Conservation (phyloP, 1,140 invertebrate species). For the Idris sp. region DNA sequence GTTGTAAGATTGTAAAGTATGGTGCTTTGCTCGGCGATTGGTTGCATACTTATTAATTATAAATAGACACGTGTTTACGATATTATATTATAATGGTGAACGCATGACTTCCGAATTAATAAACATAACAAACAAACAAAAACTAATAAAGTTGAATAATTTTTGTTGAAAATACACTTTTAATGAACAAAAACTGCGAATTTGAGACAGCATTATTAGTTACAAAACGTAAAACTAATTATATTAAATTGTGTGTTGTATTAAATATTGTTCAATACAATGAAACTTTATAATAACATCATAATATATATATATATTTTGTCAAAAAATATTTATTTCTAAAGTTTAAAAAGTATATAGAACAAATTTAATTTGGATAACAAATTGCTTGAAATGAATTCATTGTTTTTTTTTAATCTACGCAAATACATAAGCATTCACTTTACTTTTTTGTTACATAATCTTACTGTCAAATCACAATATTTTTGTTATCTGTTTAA, state of each 20-base stretch:
- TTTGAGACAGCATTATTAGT: conserved; percentile 19
- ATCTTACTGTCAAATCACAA: no score
- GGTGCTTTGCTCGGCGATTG: conserved; percentile 15
- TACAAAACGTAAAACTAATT: conserved; percentile 22
- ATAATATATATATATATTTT: no score
- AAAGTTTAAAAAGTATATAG: conserved; percentile 26
- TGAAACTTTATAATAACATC: no score
- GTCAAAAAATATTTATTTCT: conserved; percentile 28
- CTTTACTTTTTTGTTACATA: no score
- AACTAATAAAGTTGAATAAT: no score
- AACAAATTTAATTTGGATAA: neutral
- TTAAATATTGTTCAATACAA: conserved; percentile 33
- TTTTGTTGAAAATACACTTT: conserved; percentile 2
- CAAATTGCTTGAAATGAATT: no score
- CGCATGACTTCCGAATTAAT: conserved; percentile 7
- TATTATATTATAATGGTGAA: conserved; percentile 9
- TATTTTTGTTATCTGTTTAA: no score
- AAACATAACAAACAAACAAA: neutral
- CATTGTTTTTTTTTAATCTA: no score
- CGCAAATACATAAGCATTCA: no score
- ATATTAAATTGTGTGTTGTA: conserved; percentile 27
- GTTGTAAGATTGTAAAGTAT: conserved; percentile 10
- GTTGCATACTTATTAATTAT: conserved; percentile 23
- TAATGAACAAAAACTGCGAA: conserved; percentile 1
- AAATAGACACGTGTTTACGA: no score